A percentile compares a stretch with the other conserved stretches of the same genome.
These are phyloP conservation scores for Babyrousa celebensis DNA, from an alignment of 2,797 vertebrate species.

Conservation along the genomic window DNA sequence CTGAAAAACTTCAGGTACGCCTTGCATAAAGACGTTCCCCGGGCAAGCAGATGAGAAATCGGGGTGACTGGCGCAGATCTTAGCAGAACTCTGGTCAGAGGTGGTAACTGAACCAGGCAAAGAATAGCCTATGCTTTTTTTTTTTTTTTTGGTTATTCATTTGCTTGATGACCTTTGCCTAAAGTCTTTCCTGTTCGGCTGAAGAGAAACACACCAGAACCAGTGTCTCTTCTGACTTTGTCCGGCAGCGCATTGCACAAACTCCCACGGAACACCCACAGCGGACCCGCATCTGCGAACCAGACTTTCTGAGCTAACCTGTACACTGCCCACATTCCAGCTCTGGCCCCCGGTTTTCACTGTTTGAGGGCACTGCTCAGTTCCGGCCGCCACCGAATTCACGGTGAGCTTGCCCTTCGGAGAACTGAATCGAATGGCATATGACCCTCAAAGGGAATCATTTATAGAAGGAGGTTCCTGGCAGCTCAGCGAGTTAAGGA, in stretches of 20 bases:
- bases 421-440: conserved; percentile 7
- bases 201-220: neutral
- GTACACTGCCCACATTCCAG: neutral
- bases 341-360: neutral
- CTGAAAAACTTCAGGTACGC: neutral
- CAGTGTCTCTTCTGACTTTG: neutral
- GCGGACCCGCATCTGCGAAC: neutral
- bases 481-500: too few relatives aligned
- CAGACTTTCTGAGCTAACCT: neutral
- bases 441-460: neutral
- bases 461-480: neutral
- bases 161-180: neutral
- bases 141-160: neutral
- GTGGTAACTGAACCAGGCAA: neutral
- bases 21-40: neutral
- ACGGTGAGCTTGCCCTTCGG: neutral
- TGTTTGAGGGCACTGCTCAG: rapidly evolving
- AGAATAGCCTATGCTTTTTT: neutral
- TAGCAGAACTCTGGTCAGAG: neutral
- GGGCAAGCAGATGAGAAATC: neutral
- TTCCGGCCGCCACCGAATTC: neutral
- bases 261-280: neutral
- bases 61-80: neutral
- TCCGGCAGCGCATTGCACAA: neutral
- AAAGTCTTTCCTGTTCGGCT: neutral